Evolutionary conservation across 2,113 vertebrate genomes (phyloP).

Genomic region (Sylvia atricapilla): DNA sequence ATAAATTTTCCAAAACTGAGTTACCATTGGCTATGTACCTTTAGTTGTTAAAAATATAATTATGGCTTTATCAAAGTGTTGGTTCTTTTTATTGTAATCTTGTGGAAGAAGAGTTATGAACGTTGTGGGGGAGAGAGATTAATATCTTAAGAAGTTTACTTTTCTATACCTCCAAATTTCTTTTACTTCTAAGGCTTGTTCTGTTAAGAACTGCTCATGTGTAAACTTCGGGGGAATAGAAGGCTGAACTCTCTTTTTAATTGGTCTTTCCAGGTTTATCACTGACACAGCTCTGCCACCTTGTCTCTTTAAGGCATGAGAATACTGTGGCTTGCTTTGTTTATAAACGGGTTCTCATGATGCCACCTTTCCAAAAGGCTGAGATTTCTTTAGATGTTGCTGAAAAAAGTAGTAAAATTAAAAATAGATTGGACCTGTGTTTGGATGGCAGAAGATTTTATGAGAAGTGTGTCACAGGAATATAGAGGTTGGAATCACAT

Average conservation of each 20-base stretch:
- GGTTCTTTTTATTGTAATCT: not conserved
- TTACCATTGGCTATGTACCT: not conserved
- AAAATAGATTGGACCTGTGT: not conserved
- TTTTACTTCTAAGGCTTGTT: not conserved
- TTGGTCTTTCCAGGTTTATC: not conserved
- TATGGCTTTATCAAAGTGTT: not conserved
- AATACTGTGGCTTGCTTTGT: not conserved
- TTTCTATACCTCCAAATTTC: not conserved
- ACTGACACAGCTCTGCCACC: not conserved
- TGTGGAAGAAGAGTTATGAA: not conserved
- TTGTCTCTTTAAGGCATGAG: not conserved
- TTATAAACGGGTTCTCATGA: not conserved
- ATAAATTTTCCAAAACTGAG: not conserved
- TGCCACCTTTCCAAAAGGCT: not conserved
- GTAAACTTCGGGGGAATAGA: not conserved
- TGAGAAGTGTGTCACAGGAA: not conserved
- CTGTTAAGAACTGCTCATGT: not conserved
- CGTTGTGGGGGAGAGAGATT: not conserved
- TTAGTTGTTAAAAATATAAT: not conserved
- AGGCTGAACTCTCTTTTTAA: not conserved
- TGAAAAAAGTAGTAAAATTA: not conserved
- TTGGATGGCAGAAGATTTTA: not conserved
- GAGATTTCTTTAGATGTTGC: not conserved
- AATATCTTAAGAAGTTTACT: not conserved
- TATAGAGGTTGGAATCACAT: not conserved